Conservation (phyloP, 2,797 vertebrate species). For the Semotilus atromaculatus region DNA sequence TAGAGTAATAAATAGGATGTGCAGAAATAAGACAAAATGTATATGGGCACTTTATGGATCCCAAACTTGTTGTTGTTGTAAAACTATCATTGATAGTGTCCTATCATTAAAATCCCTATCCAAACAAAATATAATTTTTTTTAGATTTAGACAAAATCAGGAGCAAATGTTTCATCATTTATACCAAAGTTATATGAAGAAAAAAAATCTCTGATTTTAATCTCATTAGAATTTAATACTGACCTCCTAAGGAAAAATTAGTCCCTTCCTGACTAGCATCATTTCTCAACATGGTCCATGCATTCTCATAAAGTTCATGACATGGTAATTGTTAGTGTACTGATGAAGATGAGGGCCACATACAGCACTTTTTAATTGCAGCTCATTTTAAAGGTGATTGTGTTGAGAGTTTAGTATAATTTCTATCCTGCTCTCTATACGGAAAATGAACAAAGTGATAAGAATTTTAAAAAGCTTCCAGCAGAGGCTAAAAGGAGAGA, state of each 20-base stretch:
- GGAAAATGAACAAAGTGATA: not conserved
- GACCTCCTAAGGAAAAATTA: not conserved
- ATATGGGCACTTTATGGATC: not conserved
- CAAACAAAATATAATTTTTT: not conserved
- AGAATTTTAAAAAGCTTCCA: conserved; percentile 11
- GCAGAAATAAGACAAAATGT: not conserved
- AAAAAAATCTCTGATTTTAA: not conserved
- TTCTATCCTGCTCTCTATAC: not conserved
- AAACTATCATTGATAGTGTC: not conserved
- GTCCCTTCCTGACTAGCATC: not conserved
- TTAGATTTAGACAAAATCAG: not conserved
- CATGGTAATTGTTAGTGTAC: conserved; percentile 15
- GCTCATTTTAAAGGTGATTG: conserved; percentile 14
- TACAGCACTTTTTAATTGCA: conserved; percentile 34
- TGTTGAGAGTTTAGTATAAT: conserved; percentile 1
- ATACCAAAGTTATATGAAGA: not conserved
- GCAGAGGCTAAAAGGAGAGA: conserved; percentile 4
- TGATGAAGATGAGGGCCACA: conserved; percentile 8
- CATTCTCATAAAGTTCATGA: conserved; percentile 1
- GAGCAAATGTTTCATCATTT: not conserved
- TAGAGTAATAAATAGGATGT: not conserved
- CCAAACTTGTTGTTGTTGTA: no score
- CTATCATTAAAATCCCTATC: not conserved
- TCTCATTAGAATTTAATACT: not conserved
- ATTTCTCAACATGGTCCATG: not conserved